Conservation (phyloP, 2,113 vertebrate species). For the Protomyctophum bolini region DNA sequence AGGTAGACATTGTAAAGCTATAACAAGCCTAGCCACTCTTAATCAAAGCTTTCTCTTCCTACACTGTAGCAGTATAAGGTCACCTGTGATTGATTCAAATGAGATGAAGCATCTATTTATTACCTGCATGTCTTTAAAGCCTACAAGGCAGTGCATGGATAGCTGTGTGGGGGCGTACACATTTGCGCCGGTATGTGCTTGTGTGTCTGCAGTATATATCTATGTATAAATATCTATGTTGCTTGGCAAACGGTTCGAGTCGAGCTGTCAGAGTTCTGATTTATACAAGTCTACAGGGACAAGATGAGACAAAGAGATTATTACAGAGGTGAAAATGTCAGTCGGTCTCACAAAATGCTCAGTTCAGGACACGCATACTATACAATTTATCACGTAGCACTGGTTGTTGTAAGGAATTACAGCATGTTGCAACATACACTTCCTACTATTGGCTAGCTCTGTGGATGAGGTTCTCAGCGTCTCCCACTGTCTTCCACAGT, state of each 20-base stretch:
- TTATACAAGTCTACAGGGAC: neutral
- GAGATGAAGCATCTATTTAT: constrained; percentile 37
- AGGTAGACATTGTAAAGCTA: constrained; percentile 34
- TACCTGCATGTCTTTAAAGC: constrained; percentile 29
- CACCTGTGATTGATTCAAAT: constrained; percentile 64
- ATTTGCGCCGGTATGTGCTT: neutral
- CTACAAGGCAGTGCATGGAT: neutral
- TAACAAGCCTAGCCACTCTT: constrained; percentile 51
- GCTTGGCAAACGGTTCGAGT: neutral
- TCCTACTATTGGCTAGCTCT: too few species aligned
- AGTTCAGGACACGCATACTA: too few species aligned
- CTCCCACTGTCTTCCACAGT: too few species aligned
- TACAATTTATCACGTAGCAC: too few species aligned
- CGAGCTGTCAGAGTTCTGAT: too few species aligned
- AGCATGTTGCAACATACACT: too few species aligned
- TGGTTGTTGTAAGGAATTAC: too few species aligned
- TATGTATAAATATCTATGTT: too few species aligned
- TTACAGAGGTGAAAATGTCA: neutral
- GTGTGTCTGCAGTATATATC: neutral
- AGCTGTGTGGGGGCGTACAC: neutral
- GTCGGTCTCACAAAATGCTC: too few species aligned
- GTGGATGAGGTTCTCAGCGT: too few species aligned
- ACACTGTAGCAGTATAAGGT: constrained; percentile 59
- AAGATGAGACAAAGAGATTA: neutral
- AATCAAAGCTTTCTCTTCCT: constrained; percentile 60